Evolutionary conservation across 2,113 vertebrate genomes (phyloP).

Genomic region (Protobothrops flavoviridis): DNA sequence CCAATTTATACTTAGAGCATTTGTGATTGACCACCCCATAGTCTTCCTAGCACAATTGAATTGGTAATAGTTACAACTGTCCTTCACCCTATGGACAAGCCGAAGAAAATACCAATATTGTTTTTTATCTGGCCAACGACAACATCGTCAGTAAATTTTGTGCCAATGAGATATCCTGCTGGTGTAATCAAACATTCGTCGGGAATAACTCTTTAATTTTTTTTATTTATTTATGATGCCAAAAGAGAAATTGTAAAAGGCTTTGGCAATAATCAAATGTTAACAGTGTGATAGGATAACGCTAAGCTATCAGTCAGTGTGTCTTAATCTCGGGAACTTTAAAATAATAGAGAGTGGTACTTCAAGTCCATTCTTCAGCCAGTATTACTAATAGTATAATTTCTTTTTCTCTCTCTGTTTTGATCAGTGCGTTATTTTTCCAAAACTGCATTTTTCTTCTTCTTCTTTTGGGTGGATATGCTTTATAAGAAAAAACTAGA

Average conservation of each 20-base stretch:
- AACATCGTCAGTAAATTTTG: background rate
- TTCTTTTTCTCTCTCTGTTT: background rate
- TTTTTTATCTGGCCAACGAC: background rate
- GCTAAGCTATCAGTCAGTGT: background rate
- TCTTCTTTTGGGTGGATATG: conserved; percentile 24
- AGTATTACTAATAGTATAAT: background rate
- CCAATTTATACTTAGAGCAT: background rate
- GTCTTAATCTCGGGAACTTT: background rate
- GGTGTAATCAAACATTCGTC: background rate
- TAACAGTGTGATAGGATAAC: background rate
- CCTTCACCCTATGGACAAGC: background rate
- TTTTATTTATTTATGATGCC: background rate
- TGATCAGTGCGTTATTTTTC: conserved; percentile 8
- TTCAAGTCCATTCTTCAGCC: background rate
- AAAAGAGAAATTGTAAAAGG: background rate
- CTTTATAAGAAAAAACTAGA: conserved; percentile 34
- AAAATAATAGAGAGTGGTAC: background rate
- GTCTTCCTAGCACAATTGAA: background rate
- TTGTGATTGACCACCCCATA: background rate
- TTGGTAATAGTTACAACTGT: background rate
- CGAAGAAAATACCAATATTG: background rate
- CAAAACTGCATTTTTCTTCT: conserved; percentile 51
- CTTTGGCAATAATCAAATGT: background rate
- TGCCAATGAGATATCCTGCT: background rate
- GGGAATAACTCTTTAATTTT: background rate